These are phyloP conservation scores for Neopelma chrysocephalum DNA, from an alignment of 2,797 vertebrate species.

Conservation along the genomic window DNA sequence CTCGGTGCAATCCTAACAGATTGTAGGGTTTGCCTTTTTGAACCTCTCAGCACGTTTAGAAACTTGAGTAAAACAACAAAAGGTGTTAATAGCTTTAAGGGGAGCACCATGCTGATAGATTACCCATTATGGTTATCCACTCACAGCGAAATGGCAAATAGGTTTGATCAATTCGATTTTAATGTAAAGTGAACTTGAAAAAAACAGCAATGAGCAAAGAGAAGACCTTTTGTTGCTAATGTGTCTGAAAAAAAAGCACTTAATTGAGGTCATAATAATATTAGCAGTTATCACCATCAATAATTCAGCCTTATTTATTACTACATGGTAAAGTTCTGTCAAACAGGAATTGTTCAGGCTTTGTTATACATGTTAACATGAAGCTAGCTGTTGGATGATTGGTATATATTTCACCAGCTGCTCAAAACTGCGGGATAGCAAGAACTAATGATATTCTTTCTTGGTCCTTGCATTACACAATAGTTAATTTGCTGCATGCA, in stretches of 20 bases:
- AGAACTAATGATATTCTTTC: slow-evolving; percentile 50
- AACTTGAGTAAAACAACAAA: slow-evolving; percentile 89
- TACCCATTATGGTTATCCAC: slow-evolving; percentile 90
- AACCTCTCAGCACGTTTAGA: slow-evolving; percentile 87
- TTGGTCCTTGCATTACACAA: slow-evolving; percentile 56
- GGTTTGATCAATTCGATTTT: slow-evolving; percentile 91
- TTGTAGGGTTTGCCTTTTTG: slow-evolving; percentile 86
- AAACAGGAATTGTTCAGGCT: slow-evolving; percentile 54
- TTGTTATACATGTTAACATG: slow-evolving; percentile 70
- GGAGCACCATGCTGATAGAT: slow-evolving; percentile 90
- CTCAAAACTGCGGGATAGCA: slow-evolving; percentile 57
- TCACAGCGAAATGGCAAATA: slow-evolving; percentile 88
- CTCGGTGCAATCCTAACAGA: slow-evolving; percentile 81
- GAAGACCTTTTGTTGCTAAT: slow-evolving; percentile 84
- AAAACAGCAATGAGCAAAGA: slow-evolving; percentile 67
- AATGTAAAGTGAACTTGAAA: slow-evolving; percentile 81
- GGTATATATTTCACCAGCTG: slow-evolving; percentile 71
- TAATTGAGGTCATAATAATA: slow-evolving; percentile 87
- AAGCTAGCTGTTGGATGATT: slow-evolving; percentile 54
- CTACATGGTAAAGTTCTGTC: slow-evolving; percentile 75
- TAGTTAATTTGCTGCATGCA: slow-evolving; percentile 7
- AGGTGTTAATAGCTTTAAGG: slow-evolving; percentile 97
- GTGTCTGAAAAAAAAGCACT: slow-evolving; percentile 80
- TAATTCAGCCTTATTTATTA: slow-evolving; percentile 84
- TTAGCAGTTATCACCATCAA: slow-evolving; percentile 82